Evolutionary conservation across 2,113 vertebrate species (phyloP).

Genomic region (Calidris pugnax): DNA sequence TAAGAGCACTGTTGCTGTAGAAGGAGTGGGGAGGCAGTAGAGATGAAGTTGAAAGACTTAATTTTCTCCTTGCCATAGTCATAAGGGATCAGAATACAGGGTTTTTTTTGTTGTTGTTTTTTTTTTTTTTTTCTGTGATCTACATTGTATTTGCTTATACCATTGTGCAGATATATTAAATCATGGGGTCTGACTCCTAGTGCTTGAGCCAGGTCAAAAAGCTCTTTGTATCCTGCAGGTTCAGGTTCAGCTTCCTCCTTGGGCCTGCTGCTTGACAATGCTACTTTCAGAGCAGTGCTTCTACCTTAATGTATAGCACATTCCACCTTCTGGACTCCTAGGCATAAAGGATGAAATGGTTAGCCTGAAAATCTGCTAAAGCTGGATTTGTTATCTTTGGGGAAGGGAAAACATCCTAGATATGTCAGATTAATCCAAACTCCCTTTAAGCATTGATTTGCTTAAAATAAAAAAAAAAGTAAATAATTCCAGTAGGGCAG

Average conservation of each 20-base stretch:
- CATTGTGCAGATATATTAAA: background rate
- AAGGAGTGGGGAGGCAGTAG: background rate
- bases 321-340: background rate
- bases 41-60: background rate
- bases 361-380: background rate
- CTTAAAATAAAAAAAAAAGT: background rate
- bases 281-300: background rate
- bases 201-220: background rate
- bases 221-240: background rate
- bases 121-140: background rate
- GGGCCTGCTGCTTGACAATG: background rate
- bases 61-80: background rate
- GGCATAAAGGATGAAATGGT: background rate
- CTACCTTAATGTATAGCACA: background rate
- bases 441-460: background rate
- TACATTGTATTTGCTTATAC: background rate
- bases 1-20: background rate
- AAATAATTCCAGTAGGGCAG: background rate
- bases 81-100: background rate
- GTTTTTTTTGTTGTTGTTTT: rapidly evolving
- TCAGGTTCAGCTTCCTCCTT: background rate
- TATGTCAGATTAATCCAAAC: background rate
- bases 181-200: background rate
- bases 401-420: background rate
- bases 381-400: background rate